Percentiles rank a stretch among this genome's conserved stretches.
Evolutionary conservation across 2,888 invertebrate species (phyloP).

Genomic region (Nomada fabriciana): DNA sequence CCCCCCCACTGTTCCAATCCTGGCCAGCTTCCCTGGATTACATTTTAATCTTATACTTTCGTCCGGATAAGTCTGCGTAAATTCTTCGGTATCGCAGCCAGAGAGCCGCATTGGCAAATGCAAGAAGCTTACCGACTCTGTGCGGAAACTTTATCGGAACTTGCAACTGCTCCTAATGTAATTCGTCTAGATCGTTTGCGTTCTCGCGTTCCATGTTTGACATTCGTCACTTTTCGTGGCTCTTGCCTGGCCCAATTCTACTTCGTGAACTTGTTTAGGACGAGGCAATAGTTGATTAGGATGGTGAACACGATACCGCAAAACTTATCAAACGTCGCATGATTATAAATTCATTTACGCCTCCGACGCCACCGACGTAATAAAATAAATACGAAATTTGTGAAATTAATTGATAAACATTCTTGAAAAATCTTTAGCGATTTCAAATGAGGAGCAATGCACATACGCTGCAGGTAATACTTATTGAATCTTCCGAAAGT

Average conservation of each 20-base stretch:
- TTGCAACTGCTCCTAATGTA: not conserved
- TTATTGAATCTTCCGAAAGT: too few relatives aligned
- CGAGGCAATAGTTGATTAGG: constrained; percentile 15
- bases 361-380: not conserved
- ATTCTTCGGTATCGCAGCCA: constrained; percentile 32
- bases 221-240: constrained; percentile 40
- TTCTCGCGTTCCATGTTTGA: constrained; percentile 6
- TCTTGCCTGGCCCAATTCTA: constrained; percentile 33
- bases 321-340: constrained; percentile 11
- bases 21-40: constrained; percentile 26
- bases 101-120: constrained; percentile 6
- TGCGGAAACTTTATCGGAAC: constrained; percentile 4
- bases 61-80: constrained; percentile 26
- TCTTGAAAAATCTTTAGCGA: not conserved
- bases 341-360: constrained; percentile 42
- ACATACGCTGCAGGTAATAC: too few relatives aligned
- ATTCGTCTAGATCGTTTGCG: constrained; percentile 18
- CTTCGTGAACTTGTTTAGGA: not conserved
- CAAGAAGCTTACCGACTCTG: constrained; percentile 22
- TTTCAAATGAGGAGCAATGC: too few relatives aligned
- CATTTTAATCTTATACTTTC: constrained; percentile 37
- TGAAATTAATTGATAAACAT: not conserved
- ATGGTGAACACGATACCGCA: constrained; percentile 17
- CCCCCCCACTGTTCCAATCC: constrained; percentile 9
- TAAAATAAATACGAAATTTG: constrained; percentile 9